phyloP scores from a whole-genome alignment of 1,140 invertebrate genomes.

The Leptinotarsa lineolata region DNA sequence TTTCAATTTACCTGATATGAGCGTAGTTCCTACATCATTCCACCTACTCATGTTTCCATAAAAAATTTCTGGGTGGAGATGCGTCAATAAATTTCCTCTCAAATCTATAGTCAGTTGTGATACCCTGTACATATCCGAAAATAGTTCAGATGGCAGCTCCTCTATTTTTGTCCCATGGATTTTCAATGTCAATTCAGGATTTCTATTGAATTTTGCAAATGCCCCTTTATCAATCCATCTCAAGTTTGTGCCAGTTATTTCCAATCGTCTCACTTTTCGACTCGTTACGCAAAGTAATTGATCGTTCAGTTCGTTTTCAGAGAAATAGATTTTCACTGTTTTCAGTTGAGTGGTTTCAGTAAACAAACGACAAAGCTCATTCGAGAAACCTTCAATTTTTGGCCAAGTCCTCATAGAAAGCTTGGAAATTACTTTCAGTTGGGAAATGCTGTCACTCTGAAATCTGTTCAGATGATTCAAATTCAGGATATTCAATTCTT shows the following conservation, averaged over 20 bases:
- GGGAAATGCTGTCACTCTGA: constrained; percentile 67
- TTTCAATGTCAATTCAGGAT: constrained; percentile 72
- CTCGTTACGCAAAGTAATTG: constrained; percentile 74
- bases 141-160: constrained; percentile 76
- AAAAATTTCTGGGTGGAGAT: constrained; percentile 78
- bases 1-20: constrained; percentile 67
- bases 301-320: constrained; percentile 69
- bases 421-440: constrained; percentile 65
- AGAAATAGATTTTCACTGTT: constrained; percentile 64
- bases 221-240: constrained; percentile 72
- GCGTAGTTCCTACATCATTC: constrained; percentile 81
- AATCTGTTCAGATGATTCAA: constrained; percentile 66
- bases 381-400: constrained; percentile 64
- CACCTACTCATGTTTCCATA: constrained; percentile 82
- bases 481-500: constrained; percentile 62
- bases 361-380: constrained; percentile 64
- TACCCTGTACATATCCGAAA: constrained; percentile 74
- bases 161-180: constrained; percentile 76
- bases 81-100: constrained; percentile 78
- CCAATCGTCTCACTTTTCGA: constrained; percentile 77
- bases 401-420: constrained; percentile 70
- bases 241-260: constrained; percentile 77
- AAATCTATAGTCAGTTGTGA: constrained; percentile 82
- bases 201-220: constrained; percentile 66
- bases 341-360: constrained; percentile 60